Conservation (phyloP, 1,140 invertebrate species). For the Diorhabda sublineata region DNA sequence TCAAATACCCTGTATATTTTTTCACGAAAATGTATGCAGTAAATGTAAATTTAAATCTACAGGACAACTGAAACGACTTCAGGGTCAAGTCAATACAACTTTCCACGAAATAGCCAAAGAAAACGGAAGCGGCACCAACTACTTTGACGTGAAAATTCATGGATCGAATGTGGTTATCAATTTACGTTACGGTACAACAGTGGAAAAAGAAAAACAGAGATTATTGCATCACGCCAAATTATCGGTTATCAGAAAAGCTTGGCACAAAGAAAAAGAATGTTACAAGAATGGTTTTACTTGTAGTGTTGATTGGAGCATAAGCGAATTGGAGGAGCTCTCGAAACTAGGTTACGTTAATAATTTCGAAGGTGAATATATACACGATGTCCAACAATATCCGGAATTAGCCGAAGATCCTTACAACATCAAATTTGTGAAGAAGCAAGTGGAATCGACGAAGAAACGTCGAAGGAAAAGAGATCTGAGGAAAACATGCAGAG, state of each 20-base stretch:
- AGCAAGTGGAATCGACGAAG: constrained; percentile 60
- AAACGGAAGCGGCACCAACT: constrained; percentile 61
- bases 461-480: constrained; percentile 60
- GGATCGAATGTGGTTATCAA: constrained; percentile 78
- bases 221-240: constrained; percentile 83
- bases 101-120: constrained; percentile 78
- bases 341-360: constrained; percentile 76
- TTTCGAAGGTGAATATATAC: constrained; percentile 87
- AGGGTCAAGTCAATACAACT: constrained; percentile 88
- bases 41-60: not conserved
- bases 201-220: constrained; percentile 81
- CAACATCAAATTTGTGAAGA: constrained; percentile 86
- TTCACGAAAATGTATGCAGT: too few species aligned
- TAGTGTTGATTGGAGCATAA: constrained; percentile 67
- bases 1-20: too few species aligned
- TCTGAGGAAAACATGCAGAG: constrained; percentile 44
- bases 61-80: constrained; percentile 77
- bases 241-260: constrained; percentile 82
- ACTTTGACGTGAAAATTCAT: constrained; percentile 83
- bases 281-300: constrained; percentile 72
- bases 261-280: constrained; percentile 84
- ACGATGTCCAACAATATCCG: constrained; percentile 83
- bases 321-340: constrained; percentile 76
- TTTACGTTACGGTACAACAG: constrained; percentile 81
- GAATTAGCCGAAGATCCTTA: constrained; percentile 93